These are phyloP conservation scores for Drosophila erecta DNA, from an alignment of 1,140 invertebrate species.

Conservation along the genomic window DNA sequence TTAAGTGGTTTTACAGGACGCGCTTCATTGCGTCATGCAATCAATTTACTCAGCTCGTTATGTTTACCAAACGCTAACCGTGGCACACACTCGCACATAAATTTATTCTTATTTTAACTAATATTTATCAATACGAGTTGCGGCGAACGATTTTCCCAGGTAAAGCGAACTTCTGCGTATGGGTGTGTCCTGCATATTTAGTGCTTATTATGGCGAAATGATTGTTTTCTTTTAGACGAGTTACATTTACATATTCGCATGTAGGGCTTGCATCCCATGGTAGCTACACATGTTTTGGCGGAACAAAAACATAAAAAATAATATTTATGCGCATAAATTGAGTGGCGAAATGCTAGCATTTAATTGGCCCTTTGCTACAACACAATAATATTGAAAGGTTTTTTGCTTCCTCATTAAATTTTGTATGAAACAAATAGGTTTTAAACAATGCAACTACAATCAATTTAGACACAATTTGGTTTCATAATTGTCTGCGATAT, in stretches of 20 bases:
- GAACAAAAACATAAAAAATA: constrained; percentile 30
- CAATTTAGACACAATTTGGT: too few species aligned
- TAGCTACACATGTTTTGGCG: constrained; percentile 2
- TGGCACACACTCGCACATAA: constrained; percentile 37
- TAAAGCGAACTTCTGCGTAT: constrained; percentile 29
- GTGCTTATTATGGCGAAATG: constrained; percentile 81
- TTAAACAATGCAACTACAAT: neutral
- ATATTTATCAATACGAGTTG: constrained; percentile 73
- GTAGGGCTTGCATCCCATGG: constrained; percentile 4
- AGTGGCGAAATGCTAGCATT: neutral
- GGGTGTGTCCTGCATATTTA: constrained; percentile 74
- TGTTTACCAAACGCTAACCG: constrained; percentile 67
- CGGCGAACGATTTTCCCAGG: constrained; percentile 30
- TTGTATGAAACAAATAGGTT: neutral
- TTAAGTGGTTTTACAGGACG: constrained; percentile 84
- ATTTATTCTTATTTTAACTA: constrained; percentile 82
- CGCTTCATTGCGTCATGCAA: constrained; percentile 84
- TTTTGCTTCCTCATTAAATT: constrained; percentile 9
- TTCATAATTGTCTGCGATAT: too few species aligned
- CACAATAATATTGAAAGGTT: constrained; percentile 14
- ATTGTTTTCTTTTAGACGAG: constrained; percentile 53
- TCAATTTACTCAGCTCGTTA: constrained; percentile 78
- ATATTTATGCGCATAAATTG: constrained; percentile 50
- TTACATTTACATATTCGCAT: constrained; percentile 54
- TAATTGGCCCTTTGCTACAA: constrained; percentile 23